Percentiles rank a stretch among this genome's conserved stretches.
Conservation (phyloP, 2,113 vertebrate genomes). For the Carassius auratus region DNA sequence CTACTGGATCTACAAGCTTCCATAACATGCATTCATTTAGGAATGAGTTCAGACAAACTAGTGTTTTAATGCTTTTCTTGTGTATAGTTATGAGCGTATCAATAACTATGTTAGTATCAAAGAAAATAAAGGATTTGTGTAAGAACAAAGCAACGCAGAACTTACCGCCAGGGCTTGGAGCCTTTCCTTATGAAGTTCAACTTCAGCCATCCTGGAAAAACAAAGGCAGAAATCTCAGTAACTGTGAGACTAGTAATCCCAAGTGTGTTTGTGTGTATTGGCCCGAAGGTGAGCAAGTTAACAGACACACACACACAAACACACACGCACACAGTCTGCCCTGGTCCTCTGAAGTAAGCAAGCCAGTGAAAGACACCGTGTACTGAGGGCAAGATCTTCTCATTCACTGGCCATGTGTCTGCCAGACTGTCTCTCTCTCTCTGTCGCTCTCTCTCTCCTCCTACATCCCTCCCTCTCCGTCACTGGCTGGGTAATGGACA, state of each 20-base stretch:
- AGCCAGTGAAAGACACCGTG: slow-evolving; percentile 65
- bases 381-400: slow-evolving; percentile 76
- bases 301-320: slow-evolving; percentile 44
- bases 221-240: slow-evolving; percentile 77
- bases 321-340: slow-evolving; percentile 40
- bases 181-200: slow-evolving; percentile 95
- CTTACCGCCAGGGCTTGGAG: slow-evolving; percentile 98
- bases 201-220: slow-evolving; percentile 94
- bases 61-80: not conserved
- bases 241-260: slow-evolving; percentile 63
- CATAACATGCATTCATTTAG: not conserved
- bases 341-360: slow-evolving; percentile 70
- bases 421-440: slow-evolving; percentile 62
- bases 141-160: slow-evolving; percentile 73
- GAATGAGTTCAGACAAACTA: not conserved
- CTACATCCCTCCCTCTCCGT: slow-evolving; percentile 69
- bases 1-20: not conserved
- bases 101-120: not conserved
- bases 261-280: slow-evolving; percentile 56
- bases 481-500: slow-evolving; percentile 79
- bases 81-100: not conserved
- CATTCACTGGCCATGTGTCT: slow-evolving; percentile 82
- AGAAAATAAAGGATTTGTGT: not conserved
- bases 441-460: slow-evolving; percentile 66
- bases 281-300: slow-evolving; percentile 52